phyloP scores from a whole-genome alignment of 2,888 invertebrate genomes.

The Limnephilus rhombicus region DNA sequence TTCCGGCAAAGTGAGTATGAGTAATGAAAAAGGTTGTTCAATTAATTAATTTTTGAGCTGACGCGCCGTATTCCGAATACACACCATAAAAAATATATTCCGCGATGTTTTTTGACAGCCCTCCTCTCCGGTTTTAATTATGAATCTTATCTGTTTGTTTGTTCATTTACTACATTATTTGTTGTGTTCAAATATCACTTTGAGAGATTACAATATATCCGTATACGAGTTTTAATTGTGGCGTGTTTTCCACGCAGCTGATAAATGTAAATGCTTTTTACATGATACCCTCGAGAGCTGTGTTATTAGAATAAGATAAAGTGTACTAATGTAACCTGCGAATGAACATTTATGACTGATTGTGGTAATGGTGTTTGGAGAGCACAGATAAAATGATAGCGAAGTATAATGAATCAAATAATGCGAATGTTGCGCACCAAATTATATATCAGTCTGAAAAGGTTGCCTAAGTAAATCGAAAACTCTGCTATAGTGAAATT shows the following conservation, averaged over 20 bases:
- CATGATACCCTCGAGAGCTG: slow-evolving; percentile 40
- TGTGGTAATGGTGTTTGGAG: slow-evolving; percentile 55
- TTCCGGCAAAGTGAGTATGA: slow-evolving; percentile 46
- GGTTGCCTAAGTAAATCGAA: neutral
- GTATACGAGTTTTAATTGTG: slow-evolving; percentile 37
- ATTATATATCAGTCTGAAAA: neutral
- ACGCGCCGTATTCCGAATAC: slow-evolving; percentile 39
- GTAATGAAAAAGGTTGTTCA: slow-evolving; percentile 53
- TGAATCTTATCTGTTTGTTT: slow-evolving; percentile 51
- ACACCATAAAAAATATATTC: slow-evolving; percentile 36
- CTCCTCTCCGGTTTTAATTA: slow-evolving; percentile 50
- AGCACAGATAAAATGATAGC: slow-evolving; percentile 34
- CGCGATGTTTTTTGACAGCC: slow-evolving; percentile 25
- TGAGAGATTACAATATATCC: slow-evolving; percentile 54
- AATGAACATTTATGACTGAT: slow-evolving; percentile 59
- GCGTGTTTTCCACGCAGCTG: slow-evolving; percentile 37
- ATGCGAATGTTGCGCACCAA: neutral
- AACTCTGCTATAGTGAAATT: neutral
- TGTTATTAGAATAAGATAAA: slow-evolving; percentile 56
- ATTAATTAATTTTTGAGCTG: slow-evolving; percentile 57
- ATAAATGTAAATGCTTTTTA: slow-evolving; percentile 51
- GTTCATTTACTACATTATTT: slow-evolving; percentile 50
- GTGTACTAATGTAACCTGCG: slow-evolving; percentile 47
- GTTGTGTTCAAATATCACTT: slow-evolving; percentile 59
- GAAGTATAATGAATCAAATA: slow-evolving; percentile 3